These are phyloP conservation scores for Eristalis tenax DNA, from an alignment of 2,888 invertebrate genomes.

Conservation along the genomic window DNA sequence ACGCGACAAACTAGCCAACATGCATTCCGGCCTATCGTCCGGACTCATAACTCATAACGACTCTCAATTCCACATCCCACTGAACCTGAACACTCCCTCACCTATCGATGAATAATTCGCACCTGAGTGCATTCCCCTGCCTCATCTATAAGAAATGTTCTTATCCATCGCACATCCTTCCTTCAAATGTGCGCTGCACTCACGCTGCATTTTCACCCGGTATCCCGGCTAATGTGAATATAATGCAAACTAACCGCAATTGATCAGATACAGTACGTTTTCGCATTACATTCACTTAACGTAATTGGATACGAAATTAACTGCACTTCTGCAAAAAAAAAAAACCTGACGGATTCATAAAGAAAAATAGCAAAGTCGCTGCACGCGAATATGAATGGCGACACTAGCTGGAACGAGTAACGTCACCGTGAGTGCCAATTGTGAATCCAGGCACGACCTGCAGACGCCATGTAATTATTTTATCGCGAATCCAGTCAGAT, in stretches of 20 bases:
- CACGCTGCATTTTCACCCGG: background rate
- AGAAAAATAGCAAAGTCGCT: background rate
- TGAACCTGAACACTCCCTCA: too few relatives aligned
- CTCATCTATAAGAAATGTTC: background rate
- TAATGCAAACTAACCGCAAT: constrained; percentile 50
- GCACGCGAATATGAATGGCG: constrained; percentile 42
- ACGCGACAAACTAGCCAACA: too few relatives aligned
- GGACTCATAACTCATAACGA: too few relatives aligned
- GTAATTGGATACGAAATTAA: constrained; percentile 62
- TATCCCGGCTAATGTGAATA: constrained; percentile 26
- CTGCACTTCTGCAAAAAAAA: constrained; percentile 54
- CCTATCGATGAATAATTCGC: too few relatives aligned
- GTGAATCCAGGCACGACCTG: constrained; percentile 27
- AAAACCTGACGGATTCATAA: background rate
- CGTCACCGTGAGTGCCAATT: constrained; percentile 33
- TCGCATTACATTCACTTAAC: constrained; percentile 55
- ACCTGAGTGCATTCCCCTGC: too few relatives aligned
- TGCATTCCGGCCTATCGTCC: too few relatives aligned
- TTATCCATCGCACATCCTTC: background rate
- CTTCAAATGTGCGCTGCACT: background rate
- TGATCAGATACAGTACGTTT: constrained; percentile 46
- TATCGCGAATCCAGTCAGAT: constrained; percentile 63
- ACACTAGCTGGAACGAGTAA: constrained; percentile 1
- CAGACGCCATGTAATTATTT: constrained; percentile 60
- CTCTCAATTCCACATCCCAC: too few relatives aligned